Base-by-base conservation (phyloP, 1,140 invertebrate species). In the Epicauta chinensis region DNA sequence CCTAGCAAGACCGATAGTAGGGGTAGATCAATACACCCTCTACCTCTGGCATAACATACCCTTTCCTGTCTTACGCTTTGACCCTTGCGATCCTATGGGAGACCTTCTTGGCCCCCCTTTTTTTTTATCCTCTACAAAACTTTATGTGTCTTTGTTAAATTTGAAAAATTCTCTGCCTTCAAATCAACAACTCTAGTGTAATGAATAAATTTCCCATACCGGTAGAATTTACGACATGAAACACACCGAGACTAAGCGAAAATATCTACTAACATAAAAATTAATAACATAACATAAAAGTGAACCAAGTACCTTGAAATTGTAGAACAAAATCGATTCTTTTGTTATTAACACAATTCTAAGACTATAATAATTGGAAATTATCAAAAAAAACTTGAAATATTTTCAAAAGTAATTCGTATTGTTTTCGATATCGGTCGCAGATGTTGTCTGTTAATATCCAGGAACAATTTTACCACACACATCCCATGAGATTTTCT, bases 1-100 rank as follows among this genome's bases (percentile, higher is more conserved):
- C 38, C 29, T 51, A 53, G 56, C 48, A 47, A 46, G 47, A 53
- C 50, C 56, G 42, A 44, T 45, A 53, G 44, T 44, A 56, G 58
- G 47, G 52, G 48, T 58, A 46, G 60, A 62, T 62, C 60, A 60
- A 62, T 62, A 62, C 52, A 53, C 55, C 53, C 55, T 47, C 45
- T 60, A 58, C 59, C 51, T 62, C 55, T 53, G 48, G 39, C 51
- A 58, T 53, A 58, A 58, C 56, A 58, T 58, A 58, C 40, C 47
- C 47, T 41, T 50, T 50, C 47, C 47, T 50, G 47, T 50, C 47
- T 50, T 50, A 50, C 40, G 39, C 37, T 47, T 34, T 47, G 47
- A 40, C 47, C 37, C 47, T 41, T 50, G 37, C 37, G 31, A 29
- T 41, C 47, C 47, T 50, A 50, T 31, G 23, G 37, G 47, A 40